Conservation (phyloP, 1,140 invertebrate genomes). For the Phthorimaea operculella region DNA sequence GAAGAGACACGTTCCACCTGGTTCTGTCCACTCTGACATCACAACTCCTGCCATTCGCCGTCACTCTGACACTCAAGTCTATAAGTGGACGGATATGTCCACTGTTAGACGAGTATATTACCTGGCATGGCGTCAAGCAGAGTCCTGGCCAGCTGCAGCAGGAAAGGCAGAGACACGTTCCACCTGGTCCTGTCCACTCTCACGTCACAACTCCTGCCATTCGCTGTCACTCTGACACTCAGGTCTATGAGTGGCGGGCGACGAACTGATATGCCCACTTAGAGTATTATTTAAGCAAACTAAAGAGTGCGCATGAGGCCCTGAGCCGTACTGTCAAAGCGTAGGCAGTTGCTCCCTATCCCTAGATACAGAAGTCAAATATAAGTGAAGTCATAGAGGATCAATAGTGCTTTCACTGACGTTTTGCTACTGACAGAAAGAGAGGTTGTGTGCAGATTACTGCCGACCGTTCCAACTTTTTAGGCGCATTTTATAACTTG, state of each 20-base stretch:
- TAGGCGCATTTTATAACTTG: no score
- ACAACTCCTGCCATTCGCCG: conserved; percentile 70
- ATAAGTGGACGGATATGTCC: conserved; percentile 58
- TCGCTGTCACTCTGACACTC: conserved; percentile 70
- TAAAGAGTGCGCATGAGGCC: no score
- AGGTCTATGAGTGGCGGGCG: conserved; percentile 45
- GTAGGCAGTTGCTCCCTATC: no score
- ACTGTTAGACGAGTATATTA: conserved; percentile 68
- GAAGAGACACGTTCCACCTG: conserved; percentile 77
- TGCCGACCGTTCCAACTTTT: no score
- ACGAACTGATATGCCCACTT: conserved; percentile 64
- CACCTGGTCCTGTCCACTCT: conserved; percentile 78
- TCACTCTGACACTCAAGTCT: conserved; percentile 63
- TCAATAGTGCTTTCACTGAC: no score
- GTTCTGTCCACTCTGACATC: conserved; percentile 78
- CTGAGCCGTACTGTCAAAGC: no score
- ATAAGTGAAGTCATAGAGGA: no score
- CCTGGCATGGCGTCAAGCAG: conserved; percentile 75
- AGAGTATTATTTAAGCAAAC: no score
- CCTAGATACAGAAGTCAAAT: no score
- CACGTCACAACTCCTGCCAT: conserved; percentile 71
- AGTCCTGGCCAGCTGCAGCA: conserved; percentile 76
- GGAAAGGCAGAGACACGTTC: conserved; percentile 80
- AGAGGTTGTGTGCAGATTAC: no score
- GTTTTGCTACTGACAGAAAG: no score